Evolutionary conservation across 2,888 invertebrate species (phyloP), one percentile per base, ranked within the genome.

Genomic region (Charanyca ferruginea): DNA sequence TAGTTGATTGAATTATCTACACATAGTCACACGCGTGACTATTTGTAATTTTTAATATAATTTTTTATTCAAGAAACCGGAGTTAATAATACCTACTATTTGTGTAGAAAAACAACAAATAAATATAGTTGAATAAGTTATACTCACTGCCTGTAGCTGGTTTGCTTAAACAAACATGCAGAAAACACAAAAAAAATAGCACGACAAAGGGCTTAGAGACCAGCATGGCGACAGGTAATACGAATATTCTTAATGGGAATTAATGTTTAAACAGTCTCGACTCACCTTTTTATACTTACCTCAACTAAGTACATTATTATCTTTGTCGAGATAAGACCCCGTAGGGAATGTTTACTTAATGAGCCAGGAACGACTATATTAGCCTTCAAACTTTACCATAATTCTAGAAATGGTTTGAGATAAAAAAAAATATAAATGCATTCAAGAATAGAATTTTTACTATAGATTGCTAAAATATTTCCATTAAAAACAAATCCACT

Each of bases 331-430:
- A 95, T 95, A 95, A 94, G 87, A 78, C 76, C 70, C 77, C 77
- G 84, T 86, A 86, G 91, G 93, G 92, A 95, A 95, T 95, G 94
- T 95, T 95, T 94, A 90, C 90, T 79, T 95, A 93, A 94, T 92
- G 94, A 91, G 90, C 81, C 82, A 89, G 85, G 87, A 89, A 90
- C 87, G 87, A 89, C 89, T 83, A 79, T 82, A 83, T 80, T 83
- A 87, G 83, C 73, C 86, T 86, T 90, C 88, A 89, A 87, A 91
- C 89, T 88, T 89, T 83, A 83, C 79, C 65, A 68, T 63, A 76
- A 73, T 78, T 52, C 55, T 25, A 32, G 41, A 28, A 49, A 20
- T 44, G 7, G 22, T 28, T 47, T 18, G 18, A 8, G 13, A 38
- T 20, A 2, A 13, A 22, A 45, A 47, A 25, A 57, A 28, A 57